A percentile compares a stretch with the other conserved stretches of the same genome.
phyloP scores from a whole-genome alignment of 2,888 invertebrate genomes.

The Itoplectis maculator region DNA sequence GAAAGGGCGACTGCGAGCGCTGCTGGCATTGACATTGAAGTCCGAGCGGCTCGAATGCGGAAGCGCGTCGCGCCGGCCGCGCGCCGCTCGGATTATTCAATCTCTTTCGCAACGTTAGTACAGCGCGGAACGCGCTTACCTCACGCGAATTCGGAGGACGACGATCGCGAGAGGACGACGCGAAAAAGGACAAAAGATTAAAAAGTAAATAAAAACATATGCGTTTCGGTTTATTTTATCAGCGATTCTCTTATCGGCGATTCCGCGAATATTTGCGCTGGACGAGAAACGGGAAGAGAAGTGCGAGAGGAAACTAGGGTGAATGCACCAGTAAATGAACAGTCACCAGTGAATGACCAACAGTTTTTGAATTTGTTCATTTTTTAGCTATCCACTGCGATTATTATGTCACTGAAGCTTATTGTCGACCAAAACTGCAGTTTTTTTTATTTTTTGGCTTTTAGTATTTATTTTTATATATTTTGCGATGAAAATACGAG shows the following conservation, averaged over 20 bases:
- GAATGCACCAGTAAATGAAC: too few relatives aligned
- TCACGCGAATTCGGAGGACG: conserved; percentile 20
- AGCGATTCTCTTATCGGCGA: conserved; percentile 3
- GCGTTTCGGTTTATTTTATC: conserved; percentile 7
- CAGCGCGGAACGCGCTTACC: conserved; percentile 19
- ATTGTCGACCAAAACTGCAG: too few relatives aligned
- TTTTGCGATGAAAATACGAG: too few relatives aligned
- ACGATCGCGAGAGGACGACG: background rate
- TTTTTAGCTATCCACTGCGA: too few relatives aligned
- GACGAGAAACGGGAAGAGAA: conserved; percentile 40
- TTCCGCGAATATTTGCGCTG: conserved; percentile 42
- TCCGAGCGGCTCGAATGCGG: conserved; percentile 79
- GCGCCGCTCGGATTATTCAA: conserved; percentile 79
- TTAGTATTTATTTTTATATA: too few relatives aligned
- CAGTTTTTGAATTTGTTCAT: too few relatives aligned
- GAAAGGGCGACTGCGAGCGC: conserved; percentile 81
- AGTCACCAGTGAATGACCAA: too few relatives aligned
- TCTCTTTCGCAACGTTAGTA: conserved; percentile 81
- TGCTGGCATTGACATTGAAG: conserved; percentile 83
- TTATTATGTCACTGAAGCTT: too few relatives aligned
- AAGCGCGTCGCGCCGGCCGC: conserved; percentile 78
- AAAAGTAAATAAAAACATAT: background rate
- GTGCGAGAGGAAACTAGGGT: conserved; percentile 53
- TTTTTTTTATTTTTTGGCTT: too few relatives aligned
- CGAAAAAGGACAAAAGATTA: background rate